phyloP scores from a whole-genome alignment of 1,140 invertebrate species.

The Matsumurasca onukii region DNA sequence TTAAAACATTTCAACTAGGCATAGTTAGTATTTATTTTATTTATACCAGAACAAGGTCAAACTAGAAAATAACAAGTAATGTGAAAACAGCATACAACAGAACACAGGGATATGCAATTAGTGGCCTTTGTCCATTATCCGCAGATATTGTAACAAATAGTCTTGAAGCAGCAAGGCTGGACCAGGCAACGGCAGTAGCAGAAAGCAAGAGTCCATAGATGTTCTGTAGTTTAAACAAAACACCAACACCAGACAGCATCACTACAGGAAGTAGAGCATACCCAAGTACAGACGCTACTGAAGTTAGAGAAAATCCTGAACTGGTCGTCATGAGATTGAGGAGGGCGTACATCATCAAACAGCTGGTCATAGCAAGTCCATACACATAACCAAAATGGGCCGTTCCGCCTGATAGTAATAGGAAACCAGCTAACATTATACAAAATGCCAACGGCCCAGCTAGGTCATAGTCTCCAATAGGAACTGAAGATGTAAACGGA shows the following conservation, averaged over 20 bases:
- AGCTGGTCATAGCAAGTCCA: conserved; percentile 89
- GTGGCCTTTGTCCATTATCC: conserved; percentile 85
- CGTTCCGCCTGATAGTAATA: conserved; percentile 73
- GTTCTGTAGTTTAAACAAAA: conserved; percentile 77
- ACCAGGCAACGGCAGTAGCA: conserved; percentile 81
- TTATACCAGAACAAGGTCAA: too few relatives aligned
- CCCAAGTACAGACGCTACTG: conserved; percentile 89
- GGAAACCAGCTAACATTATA: conserved; percentile 78
- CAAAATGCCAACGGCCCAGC: conserved; percentile 94
- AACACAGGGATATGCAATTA: conserved; percentile 94
- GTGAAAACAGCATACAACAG: conserved; percentile 96
- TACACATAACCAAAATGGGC: conserved; percentile 93
- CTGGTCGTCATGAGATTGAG: conserved; percentile 83
- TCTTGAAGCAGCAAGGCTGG: conserved; percentile 87
- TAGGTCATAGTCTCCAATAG: conserved; percentile 87
- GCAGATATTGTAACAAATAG: conserved; percentile 90
- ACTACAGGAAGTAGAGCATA: conserved; percentile 96
- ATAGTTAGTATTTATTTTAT: too few relatives aligned
- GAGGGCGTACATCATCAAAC: conserved; percentile 88
- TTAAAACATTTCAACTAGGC: too few relatives aligned
- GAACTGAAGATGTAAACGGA: conserved; percentile 79
- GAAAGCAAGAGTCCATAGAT: conserved; percentile 72
- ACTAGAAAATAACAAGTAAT: conserved; percentile 88
- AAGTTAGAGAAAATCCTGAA: conserved; percentile 75
- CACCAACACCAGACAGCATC: conserved; percentile 75